phyloP scores from a whole-genome alignment of 2,113 vertebrate species.

The Melanotaenia duboulayi region DNA sequence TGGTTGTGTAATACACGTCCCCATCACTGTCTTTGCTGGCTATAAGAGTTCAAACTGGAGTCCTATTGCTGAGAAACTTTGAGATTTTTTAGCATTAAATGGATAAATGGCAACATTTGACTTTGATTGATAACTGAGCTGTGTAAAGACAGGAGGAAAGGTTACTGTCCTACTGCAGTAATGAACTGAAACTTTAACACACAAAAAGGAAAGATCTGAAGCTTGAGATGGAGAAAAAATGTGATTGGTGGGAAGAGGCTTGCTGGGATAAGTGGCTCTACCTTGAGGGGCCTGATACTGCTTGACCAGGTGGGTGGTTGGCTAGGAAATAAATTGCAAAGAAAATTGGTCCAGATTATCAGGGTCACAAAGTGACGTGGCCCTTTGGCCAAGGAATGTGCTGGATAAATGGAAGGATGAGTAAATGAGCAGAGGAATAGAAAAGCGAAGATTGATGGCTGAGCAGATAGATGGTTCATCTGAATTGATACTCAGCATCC shows the following conservation, averaged over 20 bases:
- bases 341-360: constrained; percentile 82
- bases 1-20: too few species aligned
- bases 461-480: constrained; percentile 62
- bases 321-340: constrained; percentile 80
- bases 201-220: constrained; percentile 53
- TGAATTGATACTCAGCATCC: constrained; percentile 39
- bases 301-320: constrained; percentile 79
- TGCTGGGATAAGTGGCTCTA: constrained; percentile 76
- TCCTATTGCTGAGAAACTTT: background rate
- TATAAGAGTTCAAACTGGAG: too few species aligned
- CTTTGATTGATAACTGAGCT: background rate
- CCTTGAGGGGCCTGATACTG: constrained; percentile 76
- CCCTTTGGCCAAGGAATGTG: constrained; percentile 69
- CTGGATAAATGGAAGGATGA: constrained; percentile 73
- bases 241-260: constrained; percentile 67
- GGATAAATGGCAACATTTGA: background rate
- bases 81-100: background rate
- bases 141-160: constrained; percentile 12
- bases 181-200: constrained; percentile 46
- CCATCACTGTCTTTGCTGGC: too few species aligned
- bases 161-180: constrained; percentile 2
- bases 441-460: constrained; percentile 71
- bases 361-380: constrained; percentile 78
- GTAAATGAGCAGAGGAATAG: constrained; percentile 67
- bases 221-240: constrained; percentile 21